These are phyloP conservation scores for Drosophila melanosoma DNA, from an alignment of 2,888 invertebrate species.

Conservation along the genomic window DNA sequence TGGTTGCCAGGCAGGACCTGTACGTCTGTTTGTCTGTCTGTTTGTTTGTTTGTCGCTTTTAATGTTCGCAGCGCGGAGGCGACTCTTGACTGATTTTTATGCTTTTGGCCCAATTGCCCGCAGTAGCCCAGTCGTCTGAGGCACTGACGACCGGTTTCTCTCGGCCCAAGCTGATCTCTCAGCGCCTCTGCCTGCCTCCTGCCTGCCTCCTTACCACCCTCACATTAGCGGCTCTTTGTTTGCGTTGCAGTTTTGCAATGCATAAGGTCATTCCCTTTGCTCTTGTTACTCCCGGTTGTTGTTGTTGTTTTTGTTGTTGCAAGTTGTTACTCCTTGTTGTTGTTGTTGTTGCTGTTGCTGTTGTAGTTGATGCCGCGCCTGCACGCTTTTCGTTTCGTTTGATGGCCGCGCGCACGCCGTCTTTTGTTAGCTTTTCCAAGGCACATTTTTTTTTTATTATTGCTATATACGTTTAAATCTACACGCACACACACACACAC, in stretches of 20 bases:
- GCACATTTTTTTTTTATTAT: constrained; percentile 62
- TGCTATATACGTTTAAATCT: constrained; percentile 20
- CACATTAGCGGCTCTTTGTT: constrained; percentile 77
- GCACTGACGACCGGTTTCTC: constrained; percentile 40
- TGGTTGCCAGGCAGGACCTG: constrained; percentile 34
- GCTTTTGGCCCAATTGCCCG: constrained; percentile 80
- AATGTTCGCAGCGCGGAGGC: constrained; percentile 70
- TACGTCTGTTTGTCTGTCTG: constrained; percentile 75
- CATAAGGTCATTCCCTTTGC: constrained; percentile 65
- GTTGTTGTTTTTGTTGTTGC: constrained; percentile 27
- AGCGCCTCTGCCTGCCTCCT: neutral
- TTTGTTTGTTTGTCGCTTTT: constrained; percentile 80
- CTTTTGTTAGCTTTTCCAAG: constrained; percentile 79
- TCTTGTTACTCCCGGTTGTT: constrained; percentile 34
- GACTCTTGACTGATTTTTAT: constrained; percentile 81
- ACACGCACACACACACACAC: neutral
- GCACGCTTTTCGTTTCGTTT: constrained; percentile 79
- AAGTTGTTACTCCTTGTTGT: constrained; percentile 21
- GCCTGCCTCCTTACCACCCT: constrained; percentile 15
- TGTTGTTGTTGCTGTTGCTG: constrained; percentile 42
- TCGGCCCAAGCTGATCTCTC: constrained; percentile 44
- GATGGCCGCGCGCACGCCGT: constrained; percentile 74
- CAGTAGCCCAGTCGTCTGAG: constrained; percentile 58
- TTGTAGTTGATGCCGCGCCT: constrained; percentile 54
- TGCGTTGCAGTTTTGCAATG: constrained; percentile 68